Percentiles rank a stretch among this genome's conserved stretches.
Conservation (phyloP, 1,140 invertebrate species). For the Zaprionus kolodkinae region DNA sequence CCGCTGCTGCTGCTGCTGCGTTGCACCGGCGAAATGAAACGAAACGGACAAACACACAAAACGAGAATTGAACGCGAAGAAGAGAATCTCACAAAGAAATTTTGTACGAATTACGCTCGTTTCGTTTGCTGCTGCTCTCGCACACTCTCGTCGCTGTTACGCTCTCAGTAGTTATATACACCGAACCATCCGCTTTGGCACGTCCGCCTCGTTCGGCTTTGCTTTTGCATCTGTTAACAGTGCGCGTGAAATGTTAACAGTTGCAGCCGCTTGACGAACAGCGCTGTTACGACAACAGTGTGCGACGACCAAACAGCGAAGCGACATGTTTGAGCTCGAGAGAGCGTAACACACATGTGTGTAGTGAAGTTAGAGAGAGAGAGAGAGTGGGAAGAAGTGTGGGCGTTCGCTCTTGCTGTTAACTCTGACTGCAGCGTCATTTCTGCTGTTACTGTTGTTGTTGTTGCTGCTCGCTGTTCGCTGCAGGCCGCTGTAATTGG, state of each 20-base stretch:
- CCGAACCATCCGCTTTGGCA: constrained; percentile 24
- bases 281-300: constrained; percentile 39
- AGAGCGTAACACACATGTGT: constrained; percentile 5
- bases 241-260: constrained; percentile 19
- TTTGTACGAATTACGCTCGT: constrained; percentile 34
- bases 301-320: background rate
- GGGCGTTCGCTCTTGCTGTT: constrained; percentile 20
- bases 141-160: constrained; percentile 23
- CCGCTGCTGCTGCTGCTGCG: background rate
- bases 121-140: constrained; percentile 7
- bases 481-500: constrained; percentile 28
- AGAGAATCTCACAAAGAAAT: constrained; percentile 13
- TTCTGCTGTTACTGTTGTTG: background rate
- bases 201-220: constrained; percentile 43
- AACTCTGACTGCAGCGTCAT: background rate
- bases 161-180: background rate
- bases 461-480: constrained; percentile 30
- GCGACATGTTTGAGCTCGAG: constrained; percentile 16
- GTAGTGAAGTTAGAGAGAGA: background rate
- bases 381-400: background rate
- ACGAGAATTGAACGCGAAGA: background rate
- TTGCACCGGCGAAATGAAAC: constrained; percentile 29
- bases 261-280: constrained; percentile 5
- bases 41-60: background rate
- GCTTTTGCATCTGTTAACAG: constrained; percentile 50